Evolutionary conservation across 2,797 vertebrate species (phyloP).

Genomic region (Pipistrellus pygmaeus): DNA sequence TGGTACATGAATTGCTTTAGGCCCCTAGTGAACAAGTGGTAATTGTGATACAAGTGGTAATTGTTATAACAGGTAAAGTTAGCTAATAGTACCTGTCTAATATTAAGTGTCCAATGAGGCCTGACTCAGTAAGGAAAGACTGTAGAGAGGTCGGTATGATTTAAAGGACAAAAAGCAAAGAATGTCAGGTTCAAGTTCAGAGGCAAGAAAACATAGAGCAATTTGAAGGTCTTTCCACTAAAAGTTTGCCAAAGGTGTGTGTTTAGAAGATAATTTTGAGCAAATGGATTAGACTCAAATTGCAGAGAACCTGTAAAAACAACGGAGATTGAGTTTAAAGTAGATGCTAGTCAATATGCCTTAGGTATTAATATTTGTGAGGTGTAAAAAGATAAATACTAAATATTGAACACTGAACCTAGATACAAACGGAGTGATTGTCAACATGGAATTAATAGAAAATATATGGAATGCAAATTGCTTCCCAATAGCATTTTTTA

Average conservation of each 20-base stretch:
- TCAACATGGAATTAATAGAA: constrained; percentile 17
- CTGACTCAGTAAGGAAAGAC: background rate
- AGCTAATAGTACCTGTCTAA: background rate
- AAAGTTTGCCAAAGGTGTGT: background rate
- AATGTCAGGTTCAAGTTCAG: background rate
- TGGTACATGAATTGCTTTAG: background rate
- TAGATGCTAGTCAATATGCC: background rate
- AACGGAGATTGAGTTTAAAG: constrained; percentile 4
- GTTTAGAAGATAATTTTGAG: background rate
- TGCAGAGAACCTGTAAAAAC: background rate
- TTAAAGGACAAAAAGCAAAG: background rate
- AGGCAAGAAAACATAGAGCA: background rate
- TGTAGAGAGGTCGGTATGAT: background rate
- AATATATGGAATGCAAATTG: background rate
- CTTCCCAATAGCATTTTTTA: background rate
- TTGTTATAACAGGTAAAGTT: background rate
- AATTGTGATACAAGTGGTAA: background rate
- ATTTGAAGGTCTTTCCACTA: background rate
- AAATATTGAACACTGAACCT: background rate
- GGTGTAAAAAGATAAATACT: background rate
- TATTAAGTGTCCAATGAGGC: background rate
- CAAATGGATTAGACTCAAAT: background rate
- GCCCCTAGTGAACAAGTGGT: background rate
- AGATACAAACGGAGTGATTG: background rate
- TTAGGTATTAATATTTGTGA: background rate